These are phyloP conservation scores for Epizoanthus fatuus DNA, from an alignment of 92 coral and sea anemone genomes.

Conservation along the genomic window DNA sequence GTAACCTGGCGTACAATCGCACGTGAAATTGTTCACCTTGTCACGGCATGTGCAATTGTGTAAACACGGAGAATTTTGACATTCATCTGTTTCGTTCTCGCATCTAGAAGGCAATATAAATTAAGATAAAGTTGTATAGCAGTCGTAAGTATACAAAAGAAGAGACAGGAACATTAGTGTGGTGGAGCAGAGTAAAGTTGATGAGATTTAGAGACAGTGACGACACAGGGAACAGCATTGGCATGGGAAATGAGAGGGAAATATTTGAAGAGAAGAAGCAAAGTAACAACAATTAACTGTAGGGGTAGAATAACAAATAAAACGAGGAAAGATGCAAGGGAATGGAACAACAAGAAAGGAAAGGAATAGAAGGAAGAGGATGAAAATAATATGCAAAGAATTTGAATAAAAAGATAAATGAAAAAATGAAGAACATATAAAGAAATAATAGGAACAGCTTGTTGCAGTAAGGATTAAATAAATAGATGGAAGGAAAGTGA, in stretches of 20 bases:
- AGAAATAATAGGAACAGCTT: too few species aligned
- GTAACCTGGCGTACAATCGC: slow-evolving; percentile 14
- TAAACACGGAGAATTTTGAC: slow-evolving; percentile 7
- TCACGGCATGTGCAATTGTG: slow-evolving; percentile 14
- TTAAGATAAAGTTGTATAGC: background rate
- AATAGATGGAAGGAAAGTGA: background rate
- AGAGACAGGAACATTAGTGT: background rate
- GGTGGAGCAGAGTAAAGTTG: background rate
- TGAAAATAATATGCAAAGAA: too few species aligned
- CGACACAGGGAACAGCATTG: background rate
- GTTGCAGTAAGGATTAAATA: too few species aligned
- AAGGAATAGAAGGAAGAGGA: too few species aligned
- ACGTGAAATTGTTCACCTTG: slow-evolving; percentile 32
- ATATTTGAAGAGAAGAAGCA: background rate
- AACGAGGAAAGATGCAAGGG: background rate
- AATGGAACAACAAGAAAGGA: too few species aligned
- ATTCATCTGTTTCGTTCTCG: slow-evolving; percentile 32
- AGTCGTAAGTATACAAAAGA: background rate
- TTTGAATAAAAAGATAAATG: too few species aligned
- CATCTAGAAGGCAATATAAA: background rate
- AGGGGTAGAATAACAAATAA: background rate
- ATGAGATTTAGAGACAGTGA: background rate
- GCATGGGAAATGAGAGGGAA: background rate
- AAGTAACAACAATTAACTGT: background rate
- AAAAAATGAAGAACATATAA: too few species aligned